Evolutionary conservation across 2,113 vertebrate genomes (phyloP), one percentile per base, ranked within the genome.

Genomic region (Aspidoscelis tigris): DNA sequence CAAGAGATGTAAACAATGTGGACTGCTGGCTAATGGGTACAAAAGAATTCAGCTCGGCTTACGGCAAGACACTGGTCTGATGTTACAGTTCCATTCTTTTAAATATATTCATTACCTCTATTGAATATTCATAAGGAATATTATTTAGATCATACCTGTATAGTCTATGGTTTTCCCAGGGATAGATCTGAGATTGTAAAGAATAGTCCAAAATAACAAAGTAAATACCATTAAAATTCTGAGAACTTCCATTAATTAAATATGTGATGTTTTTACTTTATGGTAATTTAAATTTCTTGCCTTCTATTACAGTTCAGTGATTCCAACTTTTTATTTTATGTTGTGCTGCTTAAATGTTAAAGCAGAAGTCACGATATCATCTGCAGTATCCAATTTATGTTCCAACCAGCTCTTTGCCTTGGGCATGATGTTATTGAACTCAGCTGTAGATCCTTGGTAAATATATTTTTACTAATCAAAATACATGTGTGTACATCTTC

Each of bases 341-440:
- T 81, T 0, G 0, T 26, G 22, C 72, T 75, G 78, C 77, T 88
- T 61, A 84, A 84, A 85, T 5, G 53, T 43, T 76, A 24, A 86
- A 88, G 44, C 50, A 83, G 90, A 87, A 89, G 79, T 26, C n/a
- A 84, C 18, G 20, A 58, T 76, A 26, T 1, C 0, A 85, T 69
- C 74, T 83, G 66, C n/a, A 88, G 3, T 72, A 84, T 69, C 16
- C 76, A 78, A 76, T 86, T 89, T 86, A 89, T 76, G 44, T 82
- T 86, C 47, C 68, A 86, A 33, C 18, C 20, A 16, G 1, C 2
- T 18, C 64, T 76, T 11, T 82, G 58, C 65, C 53, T 79, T 82
- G 43, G 22, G n/a, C 75, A 91, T 83, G 85, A 79, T 50, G 55
- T 0, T 69, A 75, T 0, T 70, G 78, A 76, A 87, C 50, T 41